These are phyloP conservation scores for Coenonympha glycerion DNA, from an alignment of 2,888 invertebrate genomes.

Conservation along the genomic window DNA sequence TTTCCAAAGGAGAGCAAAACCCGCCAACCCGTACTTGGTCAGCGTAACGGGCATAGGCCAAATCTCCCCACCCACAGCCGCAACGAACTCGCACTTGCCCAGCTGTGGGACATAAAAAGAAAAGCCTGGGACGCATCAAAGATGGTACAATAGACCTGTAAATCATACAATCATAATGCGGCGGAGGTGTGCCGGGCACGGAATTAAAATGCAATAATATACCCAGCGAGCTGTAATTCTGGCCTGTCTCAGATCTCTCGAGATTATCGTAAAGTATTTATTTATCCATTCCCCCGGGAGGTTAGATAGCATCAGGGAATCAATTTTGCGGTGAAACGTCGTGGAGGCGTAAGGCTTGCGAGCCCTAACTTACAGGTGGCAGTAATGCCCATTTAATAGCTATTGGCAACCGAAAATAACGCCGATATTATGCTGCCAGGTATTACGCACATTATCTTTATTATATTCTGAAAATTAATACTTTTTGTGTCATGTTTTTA, in stretches of 20 bases:
- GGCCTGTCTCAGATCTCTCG: constrained; percentile 65
- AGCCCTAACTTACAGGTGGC: constrained; percentile 58
- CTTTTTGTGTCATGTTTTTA: no score
- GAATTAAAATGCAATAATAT: constrained; percentile 75
- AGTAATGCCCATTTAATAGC: constrained; percentile 45
- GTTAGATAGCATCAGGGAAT: constrained; percentile 72
- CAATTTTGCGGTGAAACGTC: constrained; percentile 70
- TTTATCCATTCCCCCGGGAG: constrained; percentile 72
- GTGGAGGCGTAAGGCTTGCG: constrained; percentile 64
- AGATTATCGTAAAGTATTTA: constrained; percentile 74
- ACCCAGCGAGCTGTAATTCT: constrained; percentile 59
- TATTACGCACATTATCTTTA: background rate
- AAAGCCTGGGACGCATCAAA: no score
- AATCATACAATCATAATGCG: constrained; percentile 66
- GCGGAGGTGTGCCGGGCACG: constrained; percentile 61
- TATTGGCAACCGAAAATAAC: constrained; percentile 32
- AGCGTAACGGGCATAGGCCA: no score
- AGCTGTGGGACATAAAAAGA: no score
- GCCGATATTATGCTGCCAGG: background rate
- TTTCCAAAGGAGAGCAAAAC: no score
- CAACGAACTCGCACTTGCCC: no score
- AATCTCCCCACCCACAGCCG: no score
- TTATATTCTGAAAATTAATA: background rate
- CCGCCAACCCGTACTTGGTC: no score
- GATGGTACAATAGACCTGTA: constrained; percentile 67